A percentile compares a stretch with the other conserved stretches of the same genome.
Conservation (phyloP, 2,113 vertebrate species). For the Eretmochelys imbricata region DNA sequence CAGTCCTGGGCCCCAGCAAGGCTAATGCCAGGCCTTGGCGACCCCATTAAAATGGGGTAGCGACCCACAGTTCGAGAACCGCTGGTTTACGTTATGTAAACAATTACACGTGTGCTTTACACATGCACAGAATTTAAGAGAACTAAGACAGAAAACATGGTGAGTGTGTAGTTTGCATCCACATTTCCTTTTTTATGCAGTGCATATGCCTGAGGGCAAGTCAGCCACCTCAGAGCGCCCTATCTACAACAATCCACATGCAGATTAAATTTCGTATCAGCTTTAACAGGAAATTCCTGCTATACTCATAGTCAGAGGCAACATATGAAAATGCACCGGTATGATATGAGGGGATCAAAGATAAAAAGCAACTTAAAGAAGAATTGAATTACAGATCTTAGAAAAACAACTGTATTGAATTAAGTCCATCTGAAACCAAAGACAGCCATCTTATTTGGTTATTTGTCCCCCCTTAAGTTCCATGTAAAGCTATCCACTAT, state of each 20-base stretch:
- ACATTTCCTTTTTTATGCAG: not conserved
- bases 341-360: not conserved
- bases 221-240: not conserved
- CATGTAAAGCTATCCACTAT: not conserved
- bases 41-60: too few species aligned
- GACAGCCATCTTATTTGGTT: not conserved
- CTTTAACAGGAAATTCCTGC: not conserved
- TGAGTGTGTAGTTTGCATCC: not conserved
- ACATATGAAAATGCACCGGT: fast-evolving
- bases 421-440: fast-evolving
- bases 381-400: too few species aligned
- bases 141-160: not conserved
- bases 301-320: fast-evolving
- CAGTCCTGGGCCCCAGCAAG: too few species aligned
- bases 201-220: fast-evolving
- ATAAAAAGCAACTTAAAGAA: not conserved
- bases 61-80: too few species aligned
- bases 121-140: not conserved
- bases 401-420: not conserved
- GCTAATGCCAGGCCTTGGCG: too few species aligned
- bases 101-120: not conserved
- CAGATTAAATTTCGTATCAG: not conserved
- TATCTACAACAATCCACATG: not conserved
- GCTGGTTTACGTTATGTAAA: not conserved
- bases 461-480: not conserved